phyloP scores from a whole-genome alignment of 2,113 vertebrate genomes.

The Noctilio leporinus region DNA sequence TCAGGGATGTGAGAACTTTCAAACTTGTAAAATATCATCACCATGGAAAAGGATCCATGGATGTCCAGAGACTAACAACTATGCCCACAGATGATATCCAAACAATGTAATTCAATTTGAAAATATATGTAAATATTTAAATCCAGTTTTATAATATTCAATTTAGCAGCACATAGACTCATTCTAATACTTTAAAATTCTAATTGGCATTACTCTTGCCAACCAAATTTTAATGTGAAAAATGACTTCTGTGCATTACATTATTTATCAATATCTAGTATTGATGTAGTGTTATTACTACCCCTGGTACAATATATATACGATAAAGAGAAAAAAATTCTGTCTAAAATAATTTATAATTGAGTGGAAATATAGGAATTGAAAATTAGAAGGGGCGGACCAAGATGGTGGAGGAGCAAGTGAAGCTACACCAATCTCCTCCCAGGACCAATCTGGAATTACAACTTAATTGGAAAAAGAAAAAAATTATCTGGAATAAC shows the following conservation, averaged over 20 bases:
- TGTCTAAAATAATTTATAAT: background rate
- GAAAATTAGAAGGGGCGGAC: background rate
- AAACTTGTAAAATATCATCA: background rate
- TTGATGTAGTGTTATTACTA: background rate
- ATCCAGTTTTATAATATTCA: background rate
- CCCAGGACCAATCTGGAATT: too few species aligned
- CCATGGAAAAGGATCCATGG: background rate
- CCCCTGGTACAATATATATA: background rate
- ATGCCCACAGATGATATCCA: background rate
- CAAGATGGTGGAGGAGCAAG: too few species aligned
- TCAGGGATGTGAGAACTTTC: background rate
- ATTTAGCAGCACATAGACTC: background rate
- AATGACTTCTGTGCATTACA: background rate
- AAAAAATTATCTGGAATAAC: too few species aligned
- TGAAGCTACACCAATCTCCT: too few species aligned
- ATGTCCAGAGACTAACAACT: background rate
- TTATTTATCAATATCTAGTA: background rate
- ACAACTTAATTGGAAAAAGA: too few species aligned
- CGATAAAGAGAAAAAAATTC: background rate
- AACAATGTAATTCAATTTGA: background rate
- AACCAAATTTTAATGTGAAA: constrained; percentile 4
- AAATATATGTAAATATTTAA: background rate
- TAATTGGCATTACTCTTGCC: background rate
- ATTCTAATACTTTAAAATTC: background rate
- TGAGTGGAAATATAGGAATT: background rate